Base-by-base conservation (phyloP, 2,113 vertebrate species). In the Puffinus mauretanicus region DNA sequence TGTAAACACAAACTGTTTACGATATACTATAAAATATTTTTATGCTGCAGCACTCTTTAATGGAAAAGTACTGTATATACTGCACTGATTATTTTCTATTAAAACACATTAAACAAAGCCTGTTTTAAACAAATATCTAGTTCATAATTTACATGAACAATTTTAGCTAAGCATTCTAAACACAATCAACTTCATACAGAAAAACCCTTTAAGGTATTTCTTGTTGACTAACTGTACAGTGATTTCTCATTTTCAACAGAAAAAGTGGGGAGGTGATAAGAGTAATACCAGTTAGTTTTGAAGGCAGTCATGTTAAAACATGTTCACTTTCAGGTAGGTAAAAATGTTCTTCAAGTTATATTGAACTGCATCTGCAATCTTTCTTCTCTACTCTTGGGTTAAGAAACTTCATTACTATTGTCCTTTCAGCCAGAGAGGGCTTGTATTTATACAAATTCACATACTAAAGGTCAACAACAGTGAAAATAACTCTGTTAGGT, bases 71-170 rank as follows among this genome's bases (percentile, higher is more conserved):
- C 32, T 75, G 16, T 73, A 49, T 72, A 93, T 67, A 82, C 4
- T 30, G 34, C 78, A 55, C 30, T 81, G 82, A 60, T 77, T 70
- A 25, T 95, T 94, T 96, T 86, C 38, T 90, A 67, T 86, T 86
- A 86, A 86, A 93, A 34, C 10, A 46, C 38, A 24, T 67, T 84
- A 60, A 83, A 84, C 1, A 92, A 42, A 61, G 11, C 55, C 26
- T 67, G 6, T 67, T 80, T 77, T 51, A 86, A 94, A 62, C 9
- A 27, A 70, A 34, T 46, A 72, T 46, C 40, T 76, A 82, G 36
- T 87, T 92, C 44, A 64, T 77, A 90, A 91, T 88, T 92, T 88
- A 73, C 44, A 52, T 9, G 38, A 76, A 72, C 9, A 30, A 2
- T 60, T 95, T 94, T 65, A 94, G 24, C 36, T 32, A 69, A 40